Conservation (phyloP, 2,888 invertebrate species). For the Leucoma salicis region DNA sequence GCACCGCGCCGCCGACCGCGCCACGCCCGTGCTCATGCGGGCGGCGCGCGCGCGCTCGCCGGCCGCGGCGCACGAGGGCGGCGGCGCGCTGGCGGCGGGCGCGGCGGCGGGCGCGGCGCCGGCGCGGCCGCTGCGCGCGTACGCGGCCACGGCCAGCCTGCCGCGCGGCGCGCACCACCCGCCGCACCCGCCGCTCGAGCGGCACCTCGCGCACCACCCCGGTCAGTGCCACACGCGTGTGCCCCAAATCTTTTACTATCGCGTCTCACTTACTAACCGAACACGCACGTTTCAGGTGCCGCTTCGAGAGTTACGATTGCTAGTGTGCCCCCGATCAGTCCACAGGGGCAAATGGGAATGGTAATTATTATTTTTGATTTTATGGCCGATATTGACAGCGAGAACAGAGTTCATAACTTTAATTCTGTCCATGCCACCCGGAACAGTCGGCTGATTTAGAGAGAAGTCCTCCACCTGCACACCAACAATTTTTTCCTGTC, state of each 20-base stretch:
- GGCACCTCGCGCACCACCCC: slow-evolving; percentile 30
- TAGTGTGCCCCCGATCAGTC: slow-evolving; percentile 83
- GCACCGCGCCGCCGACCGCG: slow-evolving; percentile 57
- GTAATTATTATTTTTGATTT: slow-evolving; percentile 76
- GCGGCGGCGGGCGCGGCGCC: slow-evolving; percentile 25
- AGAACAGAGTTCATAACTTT: slow-evolving; percentile 24
- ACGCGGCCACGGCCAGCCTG: slow-evolving; percentile 65
- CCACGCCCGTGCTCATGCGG: slow-evolving; percentile 67
- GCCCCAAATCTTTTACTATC: too few relatives aligned
- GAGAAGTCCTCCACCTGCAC: slow-evolving; percentile 92
- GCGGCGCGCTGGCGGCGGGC: slow-evolving; percentile 32
- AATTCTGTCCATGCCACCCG: slow-evolving; percentile 67
- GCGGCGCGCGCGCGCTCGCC: slow-evolving; percentile 29
- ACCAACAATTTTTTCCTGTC: slow-evolving; percentile 89
- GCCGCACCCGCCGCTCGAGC: slow-evolving; percentile 38
- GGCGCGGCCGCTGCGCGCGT: slow-evolving; percentile 40
- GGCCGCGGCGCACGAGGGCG: slow-evolving; percentile 27
- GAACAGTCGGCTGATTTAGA: slow-evolving; percentile 84
- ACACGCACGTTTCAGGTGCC: slow-evolving; percentile 65
- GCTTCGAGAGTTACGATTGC: slow-evolving; percentile 77
- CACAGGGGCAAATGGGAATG: slow-evolving; percentile 83
- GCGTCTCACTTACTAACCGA: too few relatives aligned
- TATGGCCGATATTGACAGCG: slow-evolving; percentile 7
- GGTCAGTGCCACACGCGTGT: slow-evolving; percentile 27
- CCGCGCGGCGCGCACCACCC: slow-evolving; percentile 77